Evolutionary conservation across 1,140 invertebrate genomes (phyloP).

Genomic region (Centruroides sculpturatus): DNA sequence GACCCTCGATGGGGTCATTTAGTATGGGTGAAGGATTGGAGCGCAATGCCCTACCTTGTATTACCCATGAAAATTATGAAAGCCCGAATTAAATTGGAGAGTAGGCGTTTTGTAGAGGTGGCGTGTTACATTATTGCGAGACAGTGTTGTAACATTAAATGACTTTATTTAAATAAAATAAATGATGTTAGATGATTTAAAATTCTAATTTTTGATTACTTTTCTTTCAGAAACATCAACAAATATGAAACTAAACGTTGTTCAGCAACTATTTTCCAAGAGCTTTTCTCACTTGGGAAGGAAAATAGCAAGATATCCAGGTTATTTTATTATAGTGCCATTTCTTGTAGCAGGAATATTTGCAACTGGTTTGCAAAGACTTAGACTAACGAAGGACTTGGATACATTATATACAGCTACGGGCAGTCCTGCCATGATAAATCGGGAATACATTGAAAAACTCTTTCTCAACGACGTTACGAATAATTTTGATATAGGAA

Average conservation of each 20-base stretch:
- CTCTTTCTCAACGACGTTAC: slow-evolving; percentile 14
- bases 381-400: slow-evolving; percentile 76
- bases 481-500: slow-evolving; percentile 14
- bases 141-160: too few species aligned
- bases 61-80: too few species aligned
- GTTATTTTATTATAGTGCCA: slow-evolving; percentile 75
- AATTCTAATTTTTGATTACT: too few species aligned
- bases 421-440: slow-evolving; percentile 51
- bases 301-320: slow-evolving; percentile 58
- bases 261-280: slow-evolving; percentile 31
- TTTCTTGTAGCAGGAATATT: slow-evolving; percentile 60
- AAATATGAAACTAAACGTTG: slow-evolving; percentile 15
- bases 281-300: slow-evolving; percentile 66
- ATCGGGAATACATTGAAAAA: slow-evolving; percentile 56
- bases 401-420: slow-evolving; percentile 80
- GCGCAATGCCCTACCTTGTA: too few species aligned
- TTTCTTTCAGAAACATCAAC: too few species aligned
- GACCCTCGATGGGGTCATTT: too few species aligned
- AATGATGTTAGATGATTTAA: too few species aligned
- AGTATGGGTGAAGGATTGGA: too few species aligned
- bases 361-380: slow-evolving; percentile 67
- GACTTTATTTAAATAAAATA: too few species aligned
- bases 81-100: too few species aligned
- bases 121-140: too few species aligned
- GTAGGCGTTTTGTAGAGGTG: too few species aligned